Evolutionary conservation across 2,888 invertebrate species (phyloP), one percentile per base, ranked within the genome.

Genomic region (Acronicta aceris): DNA sequence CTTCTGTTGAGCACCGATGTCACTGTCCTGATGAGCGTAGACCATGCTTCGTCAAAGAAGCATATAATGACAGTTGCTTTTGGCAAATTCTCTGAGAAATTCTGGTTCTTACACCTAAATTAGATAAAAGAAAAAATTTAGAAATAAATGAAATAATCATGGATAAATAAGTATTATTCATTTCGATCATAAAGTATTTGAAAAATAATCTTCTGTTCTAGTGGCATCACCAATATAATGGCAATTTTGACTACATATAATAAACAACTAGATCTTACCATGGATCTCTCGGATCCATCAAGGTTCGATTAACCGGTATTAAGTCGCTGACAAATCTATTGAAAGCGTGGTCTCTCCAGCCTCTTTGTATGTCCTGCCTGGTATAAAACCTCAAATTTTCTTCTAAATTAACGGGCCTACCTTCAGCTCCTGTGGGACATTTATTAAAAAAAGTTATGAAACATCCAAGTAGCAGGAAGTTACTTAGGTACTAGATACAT

Each of bases 41-140:
- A 98, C 99, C 99, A 99, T 0, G 99, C 99, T 94, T 99, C 99
- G 89, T 99, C 99, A 94, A 99, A 98, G 93, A 99, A 99, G 88
- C 98, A 98, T 78, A 99, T 97, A 64, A 99, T 96, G 7, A 99
- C 98, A 40, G 98, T 97, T 0, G 98, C 98, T 63, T 96, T 91
- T 6, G 98, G 98, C 66, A 98, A 89, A 75, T 88, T 95, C 95
- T 59, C 95, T 88, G 60, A 93, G 95, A 54, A 96, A 0, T 65
- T 80, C 56, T 76, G 95, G 61, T 95, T 95, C 88, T 96, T 97
- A 86, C 98, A 98, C 96, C 97, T 97, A 90, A 33, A 85, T 81
- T 0, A n/a, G 38, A 38, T 30, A 30, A 9, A 30, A 30, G 9
- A n/a, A n/a, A n/a, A n/a, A n/a, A n/a, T n/a, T n/a, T n/a, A n/a